Base-by-base conservation (phyloP, 2,113 vertebrate genomes). In the Bos taurus region DNA sequence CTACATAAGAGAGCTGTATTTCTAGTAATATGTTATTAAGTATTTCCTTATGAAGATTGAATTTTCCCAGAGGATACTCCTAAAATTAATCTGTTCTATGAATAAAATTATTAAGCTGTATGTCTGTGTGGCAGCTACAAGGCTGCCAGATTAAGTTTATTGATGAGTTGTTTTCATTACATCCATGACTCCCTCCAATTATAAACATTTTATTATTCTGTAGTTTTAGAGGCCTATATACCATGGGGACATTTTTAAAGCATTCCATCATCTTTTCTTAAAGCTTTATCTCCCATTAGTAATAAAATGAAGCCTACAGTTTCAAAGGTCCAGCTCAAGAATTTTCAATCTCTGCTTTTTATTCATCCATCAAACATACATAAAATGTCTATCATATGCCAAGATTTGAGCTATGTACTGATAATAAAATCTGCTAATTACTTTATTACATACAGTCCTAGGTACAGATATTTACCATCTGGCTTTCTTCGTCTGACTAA, bases 21-120 rank as follows among this genome's bases (percentile, higher is more conserved):
- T 97, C 77, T 96, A 85, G 36, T n/a, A 92, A 33, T 67, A 77
- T 28, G 36, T 57, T 96, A 83, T 33, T 81, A 87, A 85, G 36
- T 93, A 54, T 92, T 97, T 97, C 88, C 67, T 91, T 60, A 90
- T 80, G 57, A 96, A 97, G 89, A 95, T 88, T 88, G n/a, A 93
- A 36, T 94, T 96, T 95, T 91, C 93, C 95, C 89, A 88, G 6
- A 95, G 95, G 97, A 86, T 48, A 40, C 28, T 94, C 36, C 91
- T 84, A 88, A 95, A 94, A 95, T 92, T 90, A 92, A 89, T 94
- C 85, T 88, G 80, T 26, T 95, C 7, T 56, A n/a, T 93, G 52
- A 59, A 83, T 93, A n/a, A 93, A 96, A 81, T 74, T 88, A 94
- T 91, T 95, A 94, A 92, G 7, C 67, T 59, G 19, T 92, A 33